Percentiles rank a stretch among this genome's conserved stretches.
Evolutionary conservation across 2,888 invertebrate genomes (phyloP).

Genomic region (Ephialtes manifestator): DNA sequence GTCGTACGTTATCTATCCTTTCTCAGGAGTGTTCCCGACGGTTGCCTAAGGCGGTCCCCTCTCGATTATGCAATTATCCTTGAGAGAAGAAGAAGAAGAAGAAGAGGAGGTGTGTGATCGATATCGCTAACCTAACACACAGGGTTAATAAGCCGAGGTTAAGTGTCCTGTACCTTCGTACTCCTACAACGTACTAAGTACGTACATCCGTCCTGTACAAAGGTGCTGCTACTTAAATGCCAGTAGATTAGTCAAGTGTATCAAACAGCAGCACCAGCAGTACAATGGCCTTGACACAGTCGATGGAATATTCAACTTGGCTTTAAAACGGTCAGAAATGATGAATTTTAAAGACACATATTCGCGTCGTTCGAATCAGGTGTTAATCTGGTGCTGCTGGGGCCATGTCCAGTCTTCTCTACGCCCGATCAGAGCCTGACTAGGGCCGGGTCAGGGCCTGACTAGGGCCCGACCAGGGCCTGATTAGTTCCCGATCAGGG

Average conservation of each 20-base stretch:
- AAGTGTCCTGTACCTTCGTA: conserved; percentile 52
- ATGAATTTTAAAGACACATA: no score
- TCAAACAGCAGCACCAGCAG: conserved; percentile 3
- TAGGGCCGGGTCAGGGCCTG: no score
- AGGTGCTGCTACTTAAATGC: background rate
- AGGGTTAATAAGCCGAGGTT: conserved; percentile 69
- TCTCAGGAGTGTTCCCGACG: conserved; percentile 44
- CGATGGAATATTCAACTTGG: background rate
- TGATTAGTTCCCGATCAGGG: no score
- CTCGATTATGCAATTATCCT: conserved; percentile 67
- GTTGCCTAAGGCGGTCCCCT: conserved; percentile 42
- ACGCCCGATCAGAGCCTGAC: no score
- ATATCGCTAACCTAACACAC: conserved; percentile 64
- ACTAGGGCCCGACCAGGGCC: no score
- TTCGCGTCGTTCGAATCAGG: no score
- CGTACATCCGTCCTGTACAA: conserved; percentile 25
- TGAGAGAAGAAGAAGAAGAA: conserved; percentile 38
- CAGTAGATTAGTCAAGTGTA: conserved; percentile 16
- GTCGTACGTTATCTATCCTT: conserved; percentile 26
- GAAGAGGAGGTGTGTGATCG: conserved; percentile 63
- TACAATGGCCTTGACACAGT: conserved; percentile 1
- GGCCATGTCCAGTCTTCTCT: no score
- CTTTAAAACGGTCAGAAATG: background rate
- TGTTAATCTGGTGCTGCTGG: no score
- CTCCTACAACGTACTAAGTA: conserved; percentile 37